Evolutionary conservation across 30 jellyfish, hydroid and myxozoan species (phyloP).

Genomic region (Aurelia aurita complex sp. Pacific): DNA sequence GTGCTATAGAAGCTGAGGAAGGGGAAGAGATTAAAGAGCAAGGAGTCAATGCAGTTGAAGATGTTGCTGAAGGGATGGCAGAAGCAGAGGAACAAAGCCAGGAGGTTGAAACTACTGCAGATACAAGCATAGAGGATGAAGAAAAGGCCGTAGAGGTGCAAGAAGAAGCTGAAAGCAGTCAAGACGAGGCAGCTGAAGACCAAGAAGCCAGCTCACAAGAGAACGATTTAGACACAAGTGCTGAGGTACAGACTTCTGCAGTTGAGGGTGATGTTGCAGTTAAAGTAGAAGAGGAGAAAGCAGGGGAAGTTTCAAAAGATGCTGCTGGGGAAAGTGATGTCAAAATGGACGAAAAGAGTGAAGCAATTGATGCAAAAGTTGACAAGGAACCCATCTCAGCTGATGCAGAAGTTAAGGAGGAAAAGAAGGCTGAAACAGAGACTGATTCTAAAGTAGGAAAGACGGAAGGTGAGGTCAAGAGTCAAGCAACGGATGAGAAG

Average conservation of each 20-base stretch:
- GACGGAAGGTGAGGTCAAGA: not conserved
- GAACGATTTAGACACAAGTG: not conserved
- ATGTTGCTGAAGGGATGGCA: not conserved
- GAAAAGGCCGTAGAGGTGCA: slow-evolving; percentile 5
- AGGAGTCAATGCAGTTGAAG: not conserved
- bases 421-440: not conserved
- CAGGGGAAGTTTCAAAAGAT: not conserved
- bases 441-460: not conserved
- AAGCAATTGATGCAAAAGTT: not conserved
- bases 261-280: not conserved
- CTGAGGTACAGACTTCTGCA: slow-evolving; percentile 6
- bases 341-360: not conserved
- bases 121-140: slow-evolving; percentile 22
- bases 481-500: not conserved
- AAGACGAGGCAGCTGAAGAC: slow-evolving; percentile 21
- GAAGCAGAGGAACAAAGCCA: slow-evolving; percentile 17
- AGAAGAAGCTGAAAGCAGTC: slow-evolving; percentile 20
- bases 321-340: not conserved
- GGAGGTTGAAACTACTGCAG: slow-evolving; percentile 28
- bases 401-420: not conserved
- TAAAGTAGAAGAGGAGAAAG: not conserved
- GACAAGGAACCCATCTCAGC: not conserved
- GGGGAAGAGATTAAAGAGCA: too few relatives aligned
- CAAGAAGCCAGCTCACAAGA: slow-evolving; percentile 22
- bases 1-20: too few relatives aligned